A percentile compares a stretch with the other conserved stretches of the same genome.
Evolutionary conservation across 1,140 invertebrate species (phyloP).

Genomic region (Camponotus floridanus): DNA sequence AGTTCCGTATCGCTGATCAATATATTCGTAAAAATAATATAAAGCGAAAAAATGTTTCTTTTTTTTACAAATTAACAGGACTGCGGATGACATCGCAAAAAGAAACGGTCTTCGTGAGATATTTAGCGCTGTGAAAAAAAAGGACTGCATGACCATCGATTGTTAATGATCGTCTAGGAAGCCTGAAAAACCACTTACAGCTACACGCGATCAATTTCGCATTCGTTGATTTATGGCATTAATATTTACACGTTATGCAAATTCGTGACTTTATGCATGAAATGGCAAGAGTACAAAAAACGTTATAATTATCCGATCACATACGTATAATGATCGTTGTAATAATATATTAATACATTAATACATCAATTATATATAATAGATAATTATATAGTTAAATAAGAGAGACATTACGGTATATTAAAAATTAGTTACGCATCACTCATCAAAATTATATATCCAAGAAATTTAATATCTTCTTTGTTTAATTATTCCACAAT

Average conservation of each 20-base stretch:
- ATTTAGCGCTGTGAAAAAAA: conserved; percentile 80
- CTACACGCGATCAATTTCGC: neutral
- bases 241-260: conserved; percentile 46
- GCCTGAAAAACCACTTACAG: neutral
- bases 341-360: neutral
- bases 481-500: neutral
- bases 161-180: conserved; percentile 61
- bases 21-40: neutral
- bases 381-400: neutral
- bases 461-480: neutral
- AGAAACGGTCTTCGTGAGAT: conserved; percentile 79
- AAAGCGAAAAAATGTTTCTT: neutral
- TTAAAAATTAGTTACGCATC: neutral
- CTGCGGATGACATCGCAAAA: conserved; percentile 71
- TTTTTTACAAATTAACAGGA: conserved; percentile 71
- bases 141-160: conserved; percentile 75
- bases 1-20: neutral
- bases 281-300: conserved; percentile 32
- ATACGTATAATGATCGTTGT: neutral
- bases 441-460: neutral
- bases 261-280: conserved; percentile 16
- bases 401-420: neutral
- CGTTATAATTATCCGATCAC: neutral
- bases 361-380: neutral
- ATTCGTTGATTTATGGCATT: conserved; percentile 14